Conservation (phyloP, 2,797 vertebrate genomes). For the Poecilia gillii region DNA sequence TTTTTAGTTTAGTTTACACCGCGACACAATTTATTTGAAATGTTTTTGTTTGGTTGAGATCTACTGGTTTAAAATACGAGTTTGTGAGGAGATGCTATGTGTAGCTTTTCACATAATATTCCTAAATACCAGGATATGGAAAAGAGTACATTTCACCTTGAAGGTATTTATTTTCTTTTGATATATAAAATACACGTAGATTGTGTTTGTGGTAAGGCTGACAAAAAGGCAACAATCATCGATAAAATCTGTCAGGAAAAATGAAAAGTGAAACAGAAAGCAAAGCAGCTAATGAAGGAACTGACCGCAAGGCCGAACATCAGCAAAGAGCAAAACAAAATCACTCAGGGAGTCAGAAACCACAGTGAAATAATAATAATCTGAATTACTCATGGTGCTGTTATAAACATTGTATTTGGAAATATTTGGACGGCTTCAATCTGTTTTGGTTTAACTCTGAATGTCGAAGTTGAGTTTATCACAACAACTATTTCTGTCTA, state of each 20-base stretch:
- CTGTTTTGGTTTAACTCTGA: background rate
- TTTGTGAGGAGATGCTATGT: background rate
- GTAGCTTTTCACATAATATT: background rate
- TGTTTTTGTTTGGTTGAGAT: background rate
- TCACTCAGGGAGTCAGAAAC: background rate
- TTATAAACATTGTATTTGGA: background rate
- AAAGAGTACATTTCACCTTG: background rate
- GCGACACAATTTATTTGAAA: background rate
- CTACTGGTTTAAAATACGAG: background rate
- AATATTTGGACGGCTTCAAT: background rate
- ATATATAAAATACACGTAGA: background rate
- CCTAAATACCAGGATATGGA: background rate
- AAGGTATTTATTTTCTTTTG: background rate
- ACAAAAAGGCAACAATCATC: background rate
- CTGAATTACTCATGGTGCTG: background rate
- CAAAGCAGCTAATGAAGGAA: conserved; percentile 1
- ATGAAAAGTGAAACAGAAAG: background rate
- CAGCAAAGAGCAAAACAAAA: background rate
- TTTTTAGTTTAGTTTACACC: background rate
- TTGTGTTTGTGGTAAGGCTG: background rate
- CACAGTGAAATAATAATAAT: too few relatives aligned
- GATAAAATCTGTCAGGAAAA: background rate
- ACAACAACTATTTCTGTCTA: background rate
- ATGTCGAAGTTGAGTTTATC: background rate
- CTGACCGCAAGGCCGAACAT: background rate